Percentiles rank a stretch among this genome's conserved stretches.
phyloP scores from a whole-genome alignment of 2,888 invertebrate species.

The Drosophila prolongata region DNA sequence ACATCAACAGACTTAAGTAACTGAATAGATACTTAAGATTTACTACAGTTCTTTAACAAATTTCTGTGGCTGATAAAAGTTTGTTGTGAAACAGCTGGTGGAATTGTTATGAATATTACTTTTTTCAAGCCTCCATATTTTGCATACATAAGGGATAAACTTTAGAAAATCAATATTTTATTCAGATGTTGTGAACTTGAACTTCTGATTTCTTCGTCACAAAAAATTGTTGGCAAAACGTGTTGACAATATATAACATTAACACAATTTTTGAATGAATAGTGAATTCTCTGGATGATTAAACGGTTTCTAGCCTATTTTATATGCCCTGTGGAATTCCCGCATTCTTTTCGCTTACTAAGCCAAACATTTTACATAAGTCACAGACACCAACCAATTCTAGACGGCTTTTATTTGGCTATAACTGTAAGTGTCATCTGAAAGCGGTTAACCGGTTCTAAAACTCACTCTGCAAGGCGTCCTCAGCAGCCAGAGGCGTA shows the following conservation, averaged over 20 bases:
- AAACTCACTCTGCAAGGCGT: slow-evolving; percentile 36
- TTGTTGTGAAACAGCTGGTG: slow-evolving; percentile 6
- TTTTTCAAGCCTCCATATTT: neutral
- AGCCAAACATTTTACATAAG: slow-evolving; percentile 44
- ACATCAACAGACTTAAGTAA: slow-evolving; percentile 7
- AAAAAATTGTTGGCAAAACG: no score
- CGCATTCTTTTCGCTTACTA: slow-evolving; percentile 3
- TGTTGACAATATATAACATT: neutral
- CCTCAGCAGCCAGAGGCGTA: slow-evolving; percentile 26
- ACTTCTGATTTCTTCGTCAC: neutral
- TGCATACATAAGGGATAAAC: slow-evolving; percentile 4
- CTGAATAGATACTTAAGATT: slow-evolving; percentile 14
- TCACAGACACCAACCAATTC: slow-evolving; percentile 32
- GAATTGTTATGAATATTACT: slow-evolving; percentile 8
- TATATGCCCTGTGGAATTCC: slow-evolving; percentile 12
- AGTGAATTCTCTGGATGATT: neutral
- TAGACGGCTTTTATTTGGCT: slow-evolving; percentile 35
- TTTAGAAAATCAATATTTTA: neutral
- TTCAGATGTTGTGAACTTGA: neutral
- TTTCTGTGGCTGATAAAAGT: slow-evolving; percentile 23
- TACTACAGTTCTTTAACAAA: slow-evolving; percentile 3
- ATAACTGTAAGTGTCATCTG: slow-evolving; percentile 72
- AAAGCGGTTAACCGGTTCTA: slow-evolving; percentile 65
- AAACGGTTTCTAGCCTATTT: neutral
- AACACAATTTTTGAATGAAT: neutral